A percentile compares a stretch with the other conserved stretches of the same genome.
These are phyloP conservation scores for Oscarella lobularis DNA, from an alignment of 37 sponge, comb jelly and placozoan species.

Conservation along the genomic window DNA sequence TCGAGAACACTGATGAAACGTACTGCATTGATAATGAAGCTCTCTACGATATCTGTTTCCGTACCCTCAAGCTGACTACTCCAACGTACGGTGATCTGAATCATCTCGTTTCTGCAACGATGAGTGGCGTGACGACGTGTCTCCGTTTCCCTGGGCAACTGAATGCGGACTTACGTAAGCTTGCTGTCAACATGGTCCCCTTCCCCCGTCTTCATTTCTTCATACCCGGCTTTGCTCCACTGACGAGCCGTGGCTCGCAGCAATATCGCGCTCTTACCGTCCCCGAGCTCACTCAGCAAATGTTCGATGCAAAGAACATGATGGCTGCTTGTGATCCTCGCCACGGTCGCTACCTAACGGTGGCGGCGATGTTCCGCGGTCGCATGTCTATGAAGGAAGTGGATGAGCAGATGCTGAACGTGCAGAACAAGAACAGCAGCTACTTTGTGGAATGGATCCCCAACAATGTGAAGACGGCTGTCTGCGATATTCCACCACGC, in stretches of 20 bases:
- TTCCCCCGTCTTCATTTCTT: slow-evolving; percentile 99
- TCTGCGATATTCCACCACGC: slow-evolving; percentile 96
- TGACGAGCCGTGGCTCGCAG: slow-evolving; percentile 99
- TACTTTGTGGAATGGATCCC: slow-evolving; percentile 99
- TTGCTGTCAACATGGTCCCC: slow-evolving; percentile 95
- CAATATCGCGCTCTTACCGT: slow-evolving; percentile 99
- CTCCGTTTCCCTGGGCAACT: slow-evolving; percentile 66
- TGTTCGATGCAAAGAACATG: slow-evolving; percentile 99
- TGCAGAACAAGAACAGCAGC: slow-evolving; percentile 99
- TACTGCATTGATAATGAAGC: slow-evolving; percentile 96
- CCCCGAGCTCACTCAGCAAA: slow-evolving; percentile 99
- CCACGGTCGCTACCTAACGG: slow-evolving; percentile 98
- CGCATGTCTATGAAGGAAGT: slow-evolving; percentile 99
- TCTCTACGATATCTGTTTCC: slow-evolving; percentile 99
- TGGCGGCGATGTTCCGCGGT: slow-evolving; percentile 99
- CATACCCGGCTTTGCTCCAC: slow-evolving; percentile 99
- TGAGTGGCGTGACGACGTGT: slow-evolving; percentile 33
- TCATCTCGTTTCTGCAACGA: slow-evolving; percentile 59
- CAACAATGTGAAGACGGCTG: slow-evolving; percentile 99
- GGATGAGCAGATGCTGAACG: slow-evolving; percentile 95
- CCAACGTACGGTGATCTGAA: slow-evolving; percentile 99
- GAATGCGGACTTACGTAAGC: slow-evolving; percentile 93
- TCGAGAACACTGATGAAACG: slow-evolving; percentile 99
- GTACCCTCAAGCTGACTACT: slow-evolving; percentile 97
- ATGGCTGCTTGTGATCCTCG: slow-evolving; percentile 99